These are phyloP conservation scores for Cydia amplana DNA, from an alignment of 1,140 invertebrate genomes.

Conservation along the genomic window DNA sequence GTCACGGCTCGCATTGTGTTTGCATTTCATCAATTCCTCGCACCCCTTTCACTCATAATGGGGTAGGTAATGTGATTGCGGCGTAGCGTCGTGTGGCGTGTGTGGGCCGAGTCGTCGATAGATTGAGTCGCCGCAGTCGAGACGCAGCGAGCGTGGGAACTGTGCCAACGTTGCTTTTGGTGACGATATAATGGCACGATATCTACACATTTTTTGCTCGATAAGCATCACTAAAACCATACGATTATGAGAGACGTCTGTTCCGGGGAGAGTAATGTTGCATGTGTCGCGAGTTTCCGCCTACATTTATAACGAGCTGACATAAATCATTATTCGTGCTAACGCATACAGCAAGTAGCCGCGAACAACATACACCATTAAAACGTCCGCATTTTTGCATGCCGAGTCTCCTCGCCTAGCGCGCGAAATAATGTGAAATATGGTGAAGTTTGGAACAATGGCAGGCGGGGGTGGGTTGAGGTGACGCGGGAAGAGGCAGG, in stretches of 20 bases:
- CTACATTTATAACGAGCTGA: background rate
- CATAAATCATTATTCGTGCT: background rate
- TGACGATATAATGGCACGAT: background rate
- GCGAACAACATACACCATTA: slow-evolving; percentile 5
- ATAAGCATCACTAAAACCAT: background rate
- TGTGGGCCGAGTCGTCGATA: background rate
- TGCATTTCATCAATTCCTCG: slow-evolving; percentile 28
- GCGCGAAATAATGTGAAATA: slow-evolving; percentile 28
- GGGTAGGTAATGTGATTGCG: background rate
- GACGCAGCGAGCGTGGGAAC: background rate
- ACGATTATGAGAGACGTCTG: background rate
- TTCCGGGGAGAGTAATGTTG: background rate
- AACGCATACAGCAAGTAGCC: background rate
- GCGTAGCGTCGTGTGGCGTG: background rate
- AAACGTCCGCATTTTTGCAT: slow-evolving; percentile 26
- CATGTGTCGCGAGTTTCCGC: background rate
- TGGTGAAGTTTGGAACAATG: slow-evolving; percentile 26
- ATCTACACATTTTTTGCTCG: background rate
- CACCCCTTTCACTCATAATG: background rate
- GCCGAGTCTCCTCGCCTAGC: background rate
- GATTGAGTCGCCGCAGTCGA: background rate
- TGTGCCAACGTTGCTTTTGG: background rate
- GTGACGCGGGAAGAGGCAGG: background rate
- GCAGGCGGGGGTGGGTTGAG: background rate
- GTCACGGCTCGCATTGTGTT: slow-evolving; percentile 5